Evolutionary conservation across 1,140 invertebrate species (phyloP).

Genomic region (Idris sp.): DNA sequence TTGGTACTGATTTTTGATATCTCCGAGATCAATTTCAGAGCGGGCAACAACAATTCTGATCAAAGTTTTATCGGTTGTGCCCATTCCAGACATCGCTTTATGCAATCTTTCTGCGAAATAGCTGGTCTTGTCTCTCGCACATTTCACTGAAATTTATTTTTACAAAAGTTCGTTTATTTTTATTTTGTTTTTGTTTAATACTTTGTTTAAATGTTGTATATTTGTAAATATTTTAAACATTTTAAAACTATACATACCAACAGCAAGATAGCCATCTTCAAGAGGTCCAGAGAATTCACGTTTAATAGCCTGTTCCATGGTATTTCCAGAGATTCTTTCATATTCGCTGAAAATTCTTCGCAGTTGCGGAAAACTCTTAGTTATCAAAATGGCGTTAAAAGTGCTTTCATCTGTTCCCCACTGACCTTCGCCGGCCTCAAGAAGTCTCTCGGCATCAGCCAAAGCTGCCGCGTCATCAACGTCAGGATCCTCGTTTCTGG

Average conservation of each 20-base stretch:
- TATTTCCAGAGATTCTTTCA: constrained; percentile 85
- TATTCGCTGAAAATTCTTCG: constrained; percentile 89
- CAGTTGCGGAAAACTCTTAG: constrained; percentile 89
- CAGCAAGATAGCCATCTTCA: constrained; percentile 89
- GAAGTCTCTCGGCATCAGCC: constrained; percentile 85
- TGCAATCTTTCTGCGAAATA: constrained; percentile 94
- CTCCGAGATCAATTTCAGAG: constrained; percentile 91
- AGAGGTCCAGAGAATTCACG: constrained; percentile 92
- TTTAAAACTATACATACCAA: constrained; percentile 81
- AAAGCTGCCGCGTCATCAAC: constrained; percentile 83
- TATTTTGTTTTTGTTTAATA: too few relatives aligned
- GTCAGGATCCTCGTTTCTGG: constrained; percentile 77
- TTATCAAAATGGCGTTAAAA: constrained; percentile 90
- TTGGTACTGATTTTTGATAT: constrained; percentile 90
- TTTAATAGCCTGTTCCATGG: constrained; percentile 92
- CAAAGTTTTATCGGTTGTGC: constrained; percentile 90
- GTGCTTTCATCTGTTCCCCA: constrained; percentile 93
- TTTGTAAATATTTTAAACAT: background rate
- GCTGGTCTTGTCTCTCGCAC: constrained; percentile 88
- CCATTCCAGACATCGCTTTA: constrained; percentile 91
- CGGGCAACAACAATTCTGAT: constrained; percentile 92
- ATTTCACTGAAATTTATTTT: constrained; percentile 82
- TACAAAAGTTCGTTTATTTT: too few relatives aligned
- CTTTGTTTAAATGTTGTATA: too few relatives aligned
- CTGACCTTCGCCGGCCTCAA: constrained; percentile 86